A percentile compares a stretch with the other conserved stretches of the same genome.
These are phyloP conservation scores for Nymphicus hollandicus DNA, from an alignment of 2,113 vertebrate genomes.

Conservation along the genomic window DNA sequence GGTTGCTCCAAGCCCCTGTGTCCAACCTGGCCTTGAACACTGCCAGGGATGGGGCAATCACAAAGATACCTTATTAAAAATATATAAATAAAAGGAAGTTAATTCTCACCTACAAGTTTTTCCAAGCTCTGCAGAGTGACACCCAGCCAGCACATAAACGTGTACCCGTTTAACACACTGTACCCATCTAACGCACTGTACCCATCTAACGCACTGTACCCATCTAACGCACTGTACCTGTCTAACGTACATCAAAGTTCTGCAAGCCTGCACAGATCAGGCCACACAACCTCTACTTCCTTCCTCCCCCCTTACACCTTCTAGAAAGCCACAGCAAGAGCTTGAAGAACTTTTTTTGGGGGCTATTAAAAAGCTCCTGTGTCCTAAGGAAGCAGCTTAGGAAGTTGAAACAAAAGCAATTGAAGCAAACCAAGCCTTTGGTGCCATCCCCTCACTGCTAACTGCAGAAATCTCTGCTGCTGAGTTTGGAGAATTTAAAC, in stretches of 20 bases:
- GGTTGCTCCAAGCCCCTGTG: background rate
- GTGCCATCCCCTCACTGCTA: background rate
- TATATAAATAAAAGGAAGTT: background rate
- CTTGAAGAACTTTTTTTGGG: background rate
- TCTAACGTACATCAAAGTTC: background rate
- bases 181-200: background rate
- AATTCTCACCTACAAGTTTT: background rate
- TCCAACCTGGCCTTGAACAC: background rate
- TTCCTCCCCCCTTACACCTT: background rate
- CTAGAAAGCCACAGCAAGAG: background rate
- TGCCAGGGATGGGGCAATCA: background rate
- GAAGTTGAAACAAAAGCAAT: background rate
- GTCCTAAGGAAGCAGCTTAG: background rate
- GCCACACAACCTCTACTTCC: background rate
- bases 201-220: background rate
- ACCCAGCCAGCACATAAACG: background rate
- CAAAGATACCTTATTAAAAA: background rate
- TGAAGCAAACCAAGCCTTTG: background rate
- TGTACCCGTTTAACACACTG: too few relatives aligned
- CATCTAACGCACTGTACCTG: background rate
- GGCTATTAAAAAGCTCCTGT: background rate
- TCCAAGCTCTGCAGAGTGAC: background rate
- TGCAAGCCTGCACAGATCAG: background rate
- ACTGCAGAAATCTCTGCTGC: background rate
- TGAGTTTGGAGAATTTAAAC: background rate